Conservation (phyloP, 2,113 vertebrate species). For the Chaenocephalus aceratus region DNA sequence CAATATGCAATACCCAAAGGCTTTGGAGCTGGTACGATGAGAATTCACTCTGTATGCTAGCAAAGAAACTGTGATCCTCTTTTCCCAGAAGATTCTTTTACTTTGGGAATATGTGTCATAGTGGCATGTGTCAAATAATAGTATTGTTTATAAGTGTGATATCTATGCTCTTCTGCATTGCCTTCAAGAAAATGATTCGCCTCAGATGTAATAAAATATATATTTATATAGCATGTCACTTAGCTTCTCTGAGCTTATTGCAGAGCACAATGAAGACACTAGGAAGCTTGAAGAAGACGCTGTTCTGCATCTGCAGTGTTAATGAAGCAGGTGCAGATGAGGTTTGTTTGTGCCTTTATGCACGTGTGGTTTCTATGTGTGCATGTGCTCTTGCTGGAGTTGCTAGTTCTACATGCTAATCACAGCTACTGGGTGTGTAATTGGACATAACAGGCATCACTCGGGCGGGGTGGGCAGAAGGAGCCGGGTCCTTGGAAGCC, state of each 20-base stretch:
- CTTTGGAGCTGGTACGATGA: constrained; percentile 66
- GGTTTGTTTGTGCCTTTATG: constrained; percentile 26
- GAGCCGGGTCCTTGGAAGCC: constrained; percentile 73
- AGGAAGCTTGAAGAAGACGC: constrained; percentile 44
- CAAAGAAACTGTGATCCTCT: constrained; percentile 71
- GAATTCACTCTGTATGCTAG: constrained; percentile 64
- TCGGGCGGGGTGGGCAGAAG: constrained; percentile 65
- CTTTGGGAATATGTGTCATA: constrained; percentile 68
- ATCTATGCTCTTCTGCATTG: constrained; percentile 41
- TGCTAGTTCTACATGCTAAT: constrained; percentile 74
- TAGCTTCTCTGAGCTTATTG: constrained; percentile 28
- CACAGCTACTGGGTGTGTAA: constrained; percentile 76
- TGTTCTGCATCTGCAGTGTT: constrained; percentile 29
- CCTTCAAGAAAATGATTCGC: constrained; percentile 29
- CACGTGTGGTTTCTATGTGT: constrained; percentile 14
- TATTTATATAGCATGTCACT: constrained; percentile 22
- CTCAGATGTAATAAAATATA: constrained; percentile 38
- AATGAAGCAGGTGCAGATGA: constrained; percentile 57
- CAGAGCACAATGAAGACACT: constrained; percentile 25
- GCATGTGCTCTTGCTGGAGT: constrained; percentile 29
- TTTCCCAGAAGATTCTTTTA: constrained; percentile 67
- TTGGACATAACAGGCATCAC: constrained; percentile 82
- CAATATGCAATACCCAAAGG: constrained; percentile 79
- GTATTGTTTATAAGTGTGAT: constrained; percentile 63
- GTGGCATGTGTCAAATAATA: constrained; percentile 67